A percentile compares a stretch with the other conserved stretches of the same genome.
phyloP scores from a whole-genome alignment of 2,888 invertebrate genomes.

The Torymus auratus region DNA sequence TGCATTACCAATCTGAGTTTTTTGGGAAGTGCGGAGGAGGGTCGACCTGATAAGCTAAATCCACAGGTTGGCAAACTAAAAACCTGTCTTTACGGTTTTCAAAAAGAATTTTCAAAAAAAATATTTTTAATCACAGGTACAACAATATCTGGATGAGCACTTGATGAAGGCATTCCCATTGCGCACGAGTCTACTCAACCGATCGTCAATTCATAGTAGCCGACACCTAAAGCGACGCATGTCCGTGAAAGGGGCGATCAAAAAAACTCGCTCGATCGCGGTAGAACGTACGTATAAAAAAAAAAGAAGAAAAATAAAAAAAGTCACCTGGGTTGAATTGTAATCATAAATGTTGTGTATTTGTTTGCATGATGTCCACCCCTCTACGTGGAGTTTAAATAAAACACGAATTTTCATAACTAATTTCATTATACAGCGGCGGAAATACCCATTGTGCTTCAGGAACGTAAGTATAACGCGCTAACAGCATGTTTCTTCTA shows the following conservation, averaged over 20 bases:
- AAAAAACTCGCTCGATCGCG: constrained; percentile 94
- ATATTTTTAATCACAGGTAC: constrained; percentile 81
- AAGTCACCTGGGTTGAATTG: background rate
- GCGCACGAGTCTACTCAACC: constrained; percentile 83
- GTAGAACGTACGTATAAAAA: constrained; percentile 85
- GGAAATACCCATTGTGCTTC: constrained; percentile 65
- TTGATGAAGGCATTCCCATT: constrained; percentile 87
- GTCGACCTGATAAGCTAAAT: constrained; percentile 85
- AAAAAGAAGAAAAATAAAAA: background rate
- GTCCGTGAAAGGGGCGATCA: constrained; percentile 95
- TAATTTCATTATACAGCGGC: constrained; percentile 65
- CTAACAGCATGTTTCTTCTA: constrained; percentile 48
- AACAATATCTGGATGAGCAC: constrained; percentile 91
- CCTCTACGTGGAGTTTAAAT: constrained; percentile 26
- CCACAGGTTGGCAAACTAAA: constrained; percentile 67
- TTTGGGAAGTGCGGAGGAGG: constrained; percentile 94
- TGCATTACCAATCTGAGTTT: constrained; percentile 98
- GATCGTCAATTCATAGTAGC: constrained; percentile 75
- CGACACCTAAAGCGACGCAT: constrained; percentile 84
- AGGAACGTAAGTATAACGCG: constrained; percentile 69
- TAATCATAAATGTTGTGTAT: constrained; percentile 57
- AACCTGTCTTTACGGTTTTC: background rate
- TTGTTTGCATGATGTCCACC: constrained; percentile 52
- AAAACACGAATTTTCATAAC: constrained; percentile 52
- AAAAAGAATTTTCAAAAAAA: background rate